A percentile compares a stretch with the other conserved stretches of the same genome.
These are phyloP conservation scores for Poecilus cupreus DNA, from an alignment of 2,888 invertebrate genomes.

Conservation along the genomic window DNA sequence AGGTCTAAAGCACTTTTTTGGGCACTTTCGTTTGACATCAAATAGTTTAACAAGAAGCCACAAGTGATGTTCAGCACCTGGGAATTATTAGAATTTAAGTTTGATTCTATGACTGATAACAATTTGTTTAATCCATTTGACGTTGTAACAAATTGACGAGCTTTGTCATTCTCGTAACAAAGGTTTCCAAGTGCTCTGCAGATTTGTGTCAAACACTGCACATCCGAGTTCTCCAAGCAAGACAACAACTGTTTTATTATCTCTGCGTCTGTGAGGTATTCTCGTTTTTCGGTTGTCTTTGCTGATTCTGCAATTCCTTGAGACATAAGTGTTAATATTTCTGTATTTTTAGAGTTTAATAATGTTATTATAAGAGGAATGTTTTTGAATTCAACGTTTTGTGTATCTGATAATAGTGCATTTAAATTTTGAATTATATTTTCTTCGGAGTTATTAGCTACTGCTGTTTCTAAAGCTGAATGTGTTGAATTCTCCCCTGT, in stretches of 20 bases:
- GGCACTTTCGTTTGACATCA: constrained; percentile 82
- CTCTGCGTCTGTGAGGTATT: constrained; percentile 79
- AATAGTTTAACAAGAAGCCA: constrained; percentile 87
- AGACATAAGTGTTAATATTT: constrained; percentile 76
- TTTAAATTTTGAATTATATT: constrained; percentile 74
- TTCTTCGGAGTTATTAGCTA: constrained; percentile 64
- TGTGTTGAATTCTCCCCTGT: constrained; percentile 41
- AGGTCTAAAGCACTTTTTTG: constrained; percentile 77
- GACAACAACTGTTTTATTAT: constrained; percentile 77
- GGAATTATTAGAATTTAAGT: constrained; percentile 63
- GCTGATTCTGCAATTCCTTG: constrained; percentile 88
- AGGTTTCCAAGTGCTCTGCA: constrained; percentile 92
- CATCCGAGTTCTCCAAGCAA: constrained; percentile 75
- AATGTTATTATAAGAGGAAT: constrained; percentile 73
- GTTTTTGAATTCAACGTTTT: constrained; percentile 74
- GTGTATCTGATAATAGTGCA: constrained; percentile 72
- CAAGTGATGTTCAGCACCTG: constrained; percentile 77
- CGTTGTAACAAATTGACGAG: constrained; percentile 75
- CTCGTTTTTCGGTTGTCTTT: constrained; percentile 85
- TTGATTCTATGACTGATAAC: constrained; percentile 65
- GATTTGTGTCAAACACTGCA: constrained; percentile 79
- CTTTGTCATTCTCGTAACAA: constrained; percentile 89
- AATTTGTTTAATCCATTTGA: constrained; percentile 67
- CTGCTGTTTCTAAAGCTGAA: constrained; percentile 50
- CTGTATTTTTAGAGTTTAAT: constrained; percentile 72